Base-by-base conservation (phyloP, 2,113 vertebrate species). In the Cervus canadensis region DNA sequence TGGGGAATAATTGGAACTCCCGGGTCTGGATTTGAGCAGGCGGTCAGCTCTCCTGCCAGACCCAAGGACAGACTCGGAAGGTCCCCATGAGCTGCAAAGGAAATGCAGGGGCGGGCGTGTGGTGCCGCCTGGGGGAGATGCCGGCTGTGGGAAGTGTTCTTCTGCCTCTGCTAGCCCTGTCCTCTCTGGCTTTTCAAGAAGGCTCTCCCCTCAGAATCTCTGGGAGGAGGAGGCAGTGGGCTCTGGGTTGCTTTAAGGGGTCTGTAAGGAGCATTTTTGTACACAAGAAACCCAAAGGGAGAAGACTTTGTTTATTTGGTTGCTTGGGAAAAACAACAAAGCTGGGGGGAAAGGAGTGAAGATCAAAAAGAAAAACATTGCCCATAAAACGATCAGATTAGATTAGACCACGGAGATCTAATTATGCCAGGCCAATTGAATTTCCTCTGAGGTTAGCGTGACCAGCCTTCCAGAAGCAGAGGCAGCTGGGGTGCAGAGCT, bases 401-500 rank as follows among this genome's bases (percentile, higher is more conserved):
- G 43, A 95, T 98, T 97, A 97, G 71, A 67, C 21, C 78, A 26
- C 3, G 36, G 84, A 88, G 93, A 96, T 95, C 60, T 59, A 19
- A 89, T 71, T 93, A 91, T 91, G 36, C 59, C 93, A 98, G 89
- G 67, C 67, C 82, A 85, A 83, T 86, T 96, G 89, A 92, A 98
- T 97, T 97, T 97, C 93, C 93, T 97, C 81, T 50, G 71, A 92
- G 81, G 81, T 91, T 45, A 57, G 81, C 88, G n/a, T 28, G 82
- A 71, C 57, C 64, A 33, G 97, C 50, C 60, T 79, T 83, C 52
- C 86, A 92, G 91, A 79, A 17, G 28, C 45, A 79, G 92, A 54
- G 36, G 57, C 54, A 79, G 82, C 91, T 78, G 54, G 95, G n/a
- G n/a, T 26, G 0, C 60, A n/a, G 23, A 59, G 33, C 54, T 54